These are phyloP conservation scores for Alviniconcha strummeri DNA, from an alignment of 2,888 invertebrate genomes.

Conservation along the genomic window DNA sequence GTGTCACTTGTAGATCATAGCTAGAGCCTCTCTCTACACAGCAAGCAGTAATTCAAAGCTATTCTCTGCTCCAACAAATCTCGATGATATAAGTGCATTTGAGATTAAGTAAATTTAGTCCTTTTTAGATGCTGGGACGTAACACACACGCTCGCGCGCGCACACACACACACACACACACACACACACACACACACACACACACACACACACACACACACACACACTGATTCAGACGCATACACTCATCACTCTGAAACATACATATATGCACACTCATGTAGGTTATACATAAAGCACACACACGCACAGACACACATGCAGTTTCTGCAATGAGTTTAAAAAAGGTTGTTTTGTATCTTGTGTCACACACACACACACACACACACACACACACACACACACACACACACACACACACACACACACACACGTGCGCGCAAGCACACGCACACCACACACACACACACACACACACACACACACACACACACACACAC, in stretches of 20 bases:
- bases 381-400: constrained; percentile 16
- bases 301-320: background rate
- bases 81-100: background rate
- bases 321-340: too few relatives aligned
- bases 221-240: background rate
- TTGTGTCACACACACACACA: constrained; percentile 6
- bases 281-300: background rate
- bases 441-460: background rate
- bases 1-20: too few relatives aligned
- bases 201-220: constrained; percentile 17
- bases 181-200: background rate
- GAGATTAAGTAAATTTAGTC: background rate
- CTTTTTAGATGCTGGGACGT: too few relatives aligned
- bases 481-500: background rate
- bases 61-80: background rate
- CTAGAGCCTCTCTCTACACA: background rate
- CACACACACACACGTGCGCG: background rate
- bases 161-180: too few relatives aligned
- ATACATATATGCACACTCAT: background rate
- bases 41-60: background rate
- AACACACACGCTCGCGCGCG: too few relatives aligned
- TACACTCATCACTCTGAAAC: background rate
- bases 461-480: background rate
- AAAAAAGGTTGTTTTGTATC: too few relatives aligned
- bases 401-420: background rate